Base-by-base conservation (phyloP, 1,140 invertebrate genomes). In the Anastrepha obliqua region DNA sequence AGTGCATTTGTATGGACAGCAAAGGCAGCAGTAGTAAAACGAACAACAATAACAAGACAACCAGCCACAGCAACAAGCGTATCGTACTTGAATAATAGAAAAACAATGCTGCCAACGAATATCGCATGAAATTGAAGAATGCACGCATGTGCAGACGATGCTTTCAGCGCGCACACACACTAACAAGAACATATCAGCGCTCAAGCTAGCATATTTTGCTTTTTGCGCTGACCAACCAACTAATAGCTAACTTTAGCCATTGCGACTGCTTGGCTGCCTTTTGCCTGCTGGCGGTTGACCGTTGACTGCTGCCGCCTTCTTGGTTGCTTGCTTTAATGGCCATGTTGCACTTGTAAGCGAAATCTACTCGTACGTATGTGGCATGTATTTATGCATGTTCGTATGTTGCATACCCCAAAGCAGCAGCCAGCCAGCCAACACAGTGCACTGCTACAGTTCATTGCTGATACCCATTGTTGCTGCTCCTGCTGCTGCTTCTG, bases 271-370 rank as follows among this genome's bases (percentile, higher is more conserved):
- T 81, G 42, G 74, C 42, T 85, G 85, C 39, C 85, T 86, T 60
- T 42, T 86, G 58, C 59, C 85, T 60, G 85, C 59, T 29, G 29
- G 55, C 85, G 29, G 29, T 20, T 86, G 29, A 62, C 85, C 85
- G 58, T 59, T 86, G 55, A 60, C 29, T 86, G 55, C 59, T 17
- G 67, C 42, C 59, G 51, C 17, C 85, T 86, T 29, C 39, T 86
- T 86, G 55, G 3, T 85, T 55, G 51, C 13, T n/a, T 44, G 44
- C 74, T 55, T 81, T 81, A 81, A 81, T 81, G 74, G 74, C 47
- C 74, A 81, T 81, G 74, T 81, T 81, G 74, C 74, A 81, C 74
- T 81, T 81, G 74, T 81, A 81, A 81, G 74, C 74, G 17, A 81
- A 81, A 55, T 11, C 74, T 81, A 81, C 51, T 51, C n/a, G 8